phyloP scores from a whole-genome alignment of 2,113 vertebrate species.

The Jacana jacana region DNA sequence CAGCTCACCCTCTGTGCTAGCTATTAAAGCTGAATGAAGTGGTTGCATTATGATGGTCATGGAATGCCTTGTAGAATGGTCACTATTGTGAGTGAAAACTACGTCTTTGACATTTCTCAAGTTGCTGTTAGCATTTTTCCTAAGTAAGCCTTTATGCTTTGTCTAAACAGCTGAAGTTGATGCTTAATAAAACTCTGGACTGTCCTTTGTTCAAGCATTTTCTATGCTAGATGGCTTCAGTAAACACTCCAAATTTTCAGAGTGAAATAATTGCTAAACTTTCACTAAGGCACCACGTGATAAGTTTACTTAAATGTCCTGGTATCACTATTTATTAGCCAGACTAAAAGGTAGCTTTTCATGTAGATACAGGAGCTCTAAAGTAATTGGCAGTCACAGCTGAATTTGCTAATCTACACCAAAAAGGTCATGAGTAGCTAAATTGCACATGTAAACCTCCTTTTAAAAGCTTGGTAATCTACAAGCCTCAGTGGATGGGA shows the following conservation, averaged over 20 bases:
- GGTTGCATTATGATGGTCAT: conserved; percentile 9
- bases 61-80: not conserved
- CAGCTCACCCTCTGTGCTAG: not conserved
- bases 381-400: conserved; percentile 1
- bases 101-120: conserved; percentile 20
- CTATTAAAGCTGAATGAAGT: conserved; percentile 39
- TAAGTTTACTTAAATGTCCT: not conserved
- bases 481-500: not conserved
- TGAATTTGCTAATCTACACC: conserved; percentile 24
- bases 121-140: conserved; percentile 14
- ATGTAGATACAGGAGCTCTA: not conserved
- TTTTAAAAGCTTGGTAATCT: not conserved
- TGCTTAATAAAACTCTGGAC: not conserved
- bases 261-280: not conserved
- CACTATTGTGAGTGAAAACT: conserved; percentile 27
- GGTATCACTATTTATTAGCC: not conserved
- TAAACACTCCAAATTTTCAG: conserved; percentile 21
- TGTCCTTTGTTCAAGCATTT: not conserved
- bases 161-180: conserved; percentile 18
- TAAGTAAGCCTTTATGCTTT: conserved; percentile 26
- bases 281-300: not conserved
- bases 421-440: conserved; percentile 1
- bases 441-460: conserved; percentile 25
- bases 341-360: not conserved
- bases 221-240: not conserved